Evolutionary conservation across 2,113 vertebrate species (phyloP), one percentile per base, ranked within the genome.

Genomic region (Scolopax mira): DNA sequence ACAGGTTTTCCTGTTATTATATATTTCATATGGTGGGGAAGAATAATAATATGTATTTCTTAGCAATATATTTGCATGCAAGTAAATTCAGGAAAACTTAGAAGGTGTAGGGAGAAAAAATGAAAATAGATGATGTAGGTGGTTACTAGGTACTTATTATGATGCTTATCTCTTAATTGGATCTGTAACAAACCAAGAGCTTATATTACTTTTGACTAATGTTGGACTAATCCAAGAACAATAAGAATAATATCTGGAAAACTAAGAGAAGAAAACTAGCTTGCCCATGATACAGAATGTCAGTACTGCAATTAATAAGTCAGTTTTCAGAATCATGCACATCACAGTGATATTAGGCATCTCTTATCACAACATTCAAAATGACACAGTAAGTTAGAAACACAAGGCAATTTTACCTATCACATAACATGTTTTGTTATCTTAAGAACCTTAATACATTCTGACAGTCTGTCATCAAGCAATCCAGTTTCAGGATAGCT

Each of bases 381-480:
- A 85, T 83, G 62, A 75, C 72, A 94, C n/a, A 88, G 41, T 78
- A 74, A 92, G 67, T 79, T 87, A 97, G 57, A 95, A 95, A 95
- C 80, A 91, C 66, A 60, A 70, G 58, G 33, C 70, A 87, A 83
- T 93, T 94, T 96, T 86, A 92, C 58, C 70, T 89, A 90, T 95
- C 90, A 84, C 71, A 58, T 30, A 90, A 33, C 6, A 91, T 94
- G 96, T 96, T 72, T 89, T 90, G 42, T 90, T 94, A 79, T 95
- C 79, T 91, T 88, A 87, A 84, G 79, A 94, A 39, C 64, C 62
- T 93, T 96, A 88, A 97, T 95, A 39, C 37, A 83, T 96, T 93
- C 88, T 96, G 94, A 93, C 87, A 92, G 41, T 67, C 94, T 95
- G 85, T 91, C 93, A 94, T 95, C 88, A 95, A 96, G 86, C 75